phyloP scores from a whole-genome alignment of 2,888 invertebrate species.

The Tenthredo amoena region DNA sequence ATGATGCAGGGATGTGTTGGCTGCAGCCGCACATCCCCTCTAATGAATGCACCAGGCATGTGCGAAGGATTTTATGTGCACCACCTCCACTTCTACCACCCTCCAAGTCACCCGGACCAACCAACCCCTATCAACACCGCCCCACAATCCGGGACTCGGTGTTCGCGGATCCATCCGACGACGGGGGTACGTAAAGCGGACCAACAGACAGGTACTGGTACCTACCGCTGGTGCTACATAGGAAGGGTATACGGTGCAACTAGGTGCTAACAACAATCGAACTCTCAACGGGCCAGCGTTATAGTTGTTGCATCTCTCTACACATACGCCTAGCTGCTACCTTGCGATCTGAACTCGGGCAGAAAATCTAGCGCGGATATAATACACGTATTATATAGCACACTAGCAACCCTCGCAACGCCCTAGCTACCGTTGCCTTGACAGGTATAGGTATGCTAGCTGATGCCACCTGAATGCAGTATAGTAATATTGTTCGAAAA shows the following conservation, averaged over 20 bases:
- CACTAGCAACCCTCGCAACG: slow-evolving; percentile 35
- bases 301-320: neutral
- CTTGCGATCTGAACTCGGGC: slow-evolving; percentile 40
- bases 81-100: slow-evolving; percentile 65
- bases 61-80: slow-evolving; percentile 77
- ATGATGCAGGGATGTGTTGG: slow-evolving; percentile 63
- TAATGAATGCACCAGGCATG: slow-evolving; percentile 78
- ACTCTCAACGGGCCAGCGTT: slow-evolving; percentile 1
- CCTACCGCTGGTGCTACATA: neutral
- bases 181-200: slow-evolving; percentile 1
- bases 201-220: slow-evolving; percentile 12
- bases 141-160: slow-evolving; percentile 52
- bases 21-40: slow-evolving; percentile 76
- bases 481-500: slow-evolving; percentile 9
- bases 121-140: slow-evolving; percentile 63
- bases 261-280: slow-evolving; percentile 23
- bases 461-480: slow-evolving; percentile 17
- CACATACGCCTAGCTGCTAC: slow-evolving; percentile 16
- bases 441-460: slow-evolving; percentile 8
- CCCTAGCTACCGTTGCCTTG: slow-evolving; percentile 41
- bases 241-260: neutral
- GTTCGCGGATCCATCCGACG: slow-evolving; percentile 38
- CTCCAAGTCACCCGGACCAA: slow-evolving; percentile 68
- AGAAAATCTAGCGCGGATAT: slow-evolving; percentile 36
- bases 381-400: slow-evolving; percentile 34